Base-by-base conservation (phyloP, 1,140 invertebrate genomes). In the Hirudo medicinalis region DNA sequence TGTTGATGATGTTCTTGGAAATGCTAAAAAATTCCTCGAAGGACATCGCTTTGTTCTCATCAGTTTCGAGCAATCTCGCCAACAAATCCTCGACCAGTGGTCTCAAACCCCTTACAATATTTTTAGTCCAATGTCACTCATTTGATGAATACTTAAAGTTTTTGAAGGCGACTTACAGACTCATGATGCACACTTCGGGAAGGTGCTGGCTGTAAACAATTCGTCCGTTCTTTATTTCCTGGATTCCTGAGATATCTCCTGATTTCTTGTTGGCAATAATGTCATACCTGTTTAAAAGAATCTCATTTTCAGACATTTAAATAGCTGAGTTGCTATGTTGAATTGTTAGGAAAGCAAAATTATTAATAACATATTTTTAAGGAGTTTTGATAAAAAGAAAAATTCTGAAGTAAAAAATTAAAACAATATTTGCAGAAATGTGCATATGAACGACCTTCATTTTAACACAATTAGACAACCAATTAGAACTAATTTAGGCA, bases 181-280 rank as follows among this genome's bases (percentile, higher is more conserved):
- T 91, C 2, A 95, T 80, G 74, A 91, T 89, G 81, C 93, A 96
- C 75, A 90, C 89, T 8, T 86, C 83, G 0, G 94, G 94, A 54
- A 97, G 81, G 32, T 91, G 89, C 70, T 87, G 83, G 60, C 87
- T 88, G 92, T 92, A 97, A 74, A 93, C 89, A 73, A 97, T 95
- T 0, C 90, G 87, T 4, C 93, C 93, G 81, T 91, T 90, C 79
- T 95, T 91, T 71, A 88, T 87, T 15, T 89, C 88, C 82, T 97
- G 94, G 9, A 89, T 88, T 0, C 94, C 92, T 1, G 91, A 91
- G 78, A 97, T 96, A 2, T 96, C 91, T 2, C 93, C 94, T 13
- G 91, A 92, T 60, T 90, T 88, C 81, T 97, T 97, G 76, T 92
- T 90, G 0, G 80, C 77, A 13, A 79, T 82, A 40, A 85, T 84